A percentile compares a stretch with the other conserved stretches of the same genome.
These are phyloP conservation scores for Frankliniella fusca DNA, from an alignment of 2,888 invertebrate genomes.

Conservation along the genomic window DNA sequence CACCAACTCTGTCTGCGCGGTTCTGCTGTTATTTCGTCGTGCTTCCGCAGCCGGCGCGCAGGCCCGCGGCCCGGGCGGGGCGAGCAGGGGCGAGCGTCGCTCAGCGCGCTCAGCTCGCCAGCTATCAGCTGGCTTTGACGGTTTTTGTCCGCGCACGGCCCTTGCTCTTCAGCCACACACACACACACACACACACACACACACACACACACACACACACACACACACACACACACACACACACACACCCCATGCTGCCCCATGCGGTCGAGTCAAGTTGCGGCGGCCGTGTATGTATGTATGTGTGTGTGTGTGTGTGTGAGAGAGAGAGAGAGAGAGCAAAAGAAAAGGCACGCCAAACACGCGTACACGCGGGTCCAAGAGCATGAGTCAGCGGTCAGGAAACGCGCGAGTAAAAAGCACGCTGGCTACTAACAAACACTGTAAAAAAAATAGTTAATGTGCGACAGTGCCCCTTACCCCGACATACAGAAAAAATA, in stretches of 20 bases:
- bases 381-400: neutral
- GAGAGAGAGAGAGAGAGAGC: neutral
- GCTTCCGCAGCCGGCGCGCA: neutral
- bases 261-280: neutral
- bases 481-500: neutral
- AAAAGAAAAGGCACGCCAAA: no score
- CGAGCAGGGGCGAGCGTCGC: neutral
- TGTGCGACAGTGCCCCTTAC: neutral
- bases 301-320: neutral
- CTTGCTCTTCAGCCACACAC: neutral
- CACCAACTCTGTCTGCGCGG: neutral
- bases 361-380: neutral
- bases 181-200: neutral
- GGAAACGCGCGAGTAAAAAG: neutral
- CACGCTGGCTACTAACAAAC: no score
- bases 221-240: constrained; percentile 7
- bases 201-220: neutral
- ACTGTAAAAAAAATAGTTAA: no score
- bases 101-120: neutral
- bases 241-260: neutral
- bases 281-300: neutral
- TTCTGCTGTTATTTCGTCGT: neutral
- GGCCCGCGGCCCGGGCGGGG: neutral
- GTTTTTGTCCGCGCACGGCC: neutral
- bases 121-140: neutral